Conservation (phyloP, 2,113 vertebrate genomes). For the Eretmochelys imbricata region DNA sequence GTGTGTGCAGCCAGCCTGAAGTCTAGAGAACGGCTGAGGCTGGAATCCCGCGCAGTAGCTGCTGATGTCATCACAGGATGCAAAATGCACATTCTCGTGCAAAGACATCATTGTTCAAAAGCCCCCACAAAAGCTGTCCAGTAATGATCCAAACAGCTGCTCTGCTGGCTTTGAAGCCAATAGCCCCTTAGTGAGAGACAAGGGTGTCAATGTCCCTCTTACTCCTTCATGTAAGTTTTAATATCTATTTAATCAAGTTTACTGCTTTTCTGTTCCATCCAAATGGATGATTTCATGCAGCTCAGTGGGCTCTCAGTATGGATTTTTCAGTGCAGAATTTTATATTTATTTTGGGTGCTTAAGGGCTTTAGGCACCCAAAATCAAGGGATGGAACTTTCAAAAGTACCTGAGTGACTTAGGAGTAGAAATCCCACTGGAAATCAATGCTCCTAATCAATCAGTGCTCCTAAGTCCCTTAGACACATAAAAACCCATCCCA, state of each 20-base stretch:
- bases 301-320: slow-evolving; percentile 9
- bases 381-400: neutral
- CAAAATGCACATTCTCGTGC: slow-evolving; percentile 25
- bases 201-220: slow-evolving; percentile 4
- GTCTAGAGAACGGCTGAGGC: neutral
- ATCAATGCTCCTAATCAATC: neutral
- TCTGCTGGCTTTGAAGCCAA: slow-evolving; percentile 31
- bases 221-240: slow-evolving; percentile 38
- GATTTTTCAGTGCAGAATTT: slow-evolving; percentile 39
- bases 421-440: neutral
- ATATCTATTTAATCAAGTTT: slow-evolving; percentile 54
- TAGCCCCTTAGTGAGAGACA: neutral
- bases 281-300: slow-evolving; percentile 46
- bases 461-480: neutral
- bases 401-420: neutral
- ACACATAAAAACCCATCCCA: neutral
- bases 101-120: slow-evolving; percentile 7
- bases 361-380: no score
- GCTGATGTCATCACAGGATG: neutral
- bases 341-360: neutral
- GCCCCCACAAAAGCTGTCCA: neutral
- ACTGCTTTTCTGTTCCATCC: slow-evolving; percentile 39
- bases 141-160: slow-evolving; percentile 51
- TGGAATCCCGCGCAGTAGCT: neutral
- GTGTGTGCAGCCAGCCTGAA: neutral